Conservation (phyloP, 2,113 vertebrate genomes). For the Alosa alosa region DNA sequence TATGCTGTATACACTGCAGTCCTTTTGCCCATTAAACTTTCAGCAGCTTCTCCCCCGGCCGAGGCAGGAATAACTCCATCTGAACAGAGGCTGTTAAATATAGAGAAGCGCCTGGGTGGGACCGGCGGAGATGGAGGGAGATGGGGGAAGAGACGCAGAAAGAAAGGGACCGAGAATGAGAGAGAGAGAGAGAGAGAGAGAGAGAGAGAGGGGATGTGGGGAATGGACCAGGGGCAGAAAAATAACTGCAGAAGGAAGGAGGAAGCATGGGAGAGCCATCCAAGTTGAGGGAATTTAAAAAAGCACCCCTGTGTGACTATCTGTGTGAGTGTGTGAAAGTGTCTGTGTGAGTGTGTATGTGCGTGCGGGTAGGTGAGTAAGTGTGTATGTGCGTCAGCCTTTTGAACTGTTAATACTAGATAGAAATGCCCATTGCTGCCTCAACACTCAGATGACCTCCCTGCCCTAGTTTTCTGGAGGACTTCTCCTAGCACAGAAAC, state of each 20-base stretch:
- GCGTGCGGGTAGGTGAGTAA: background rate
- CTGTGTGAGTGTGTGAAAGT: background rate
- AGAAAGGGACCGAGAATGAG: background rate
- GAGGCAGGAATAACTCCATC: constrained; percentile 71
- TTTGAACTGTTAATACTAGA: constrained; percentile 2
- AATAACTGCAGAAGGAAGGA: background rate
- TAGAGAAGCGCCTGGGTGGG: constrained; percentile 63
- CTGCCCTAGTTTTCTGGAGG: constrained; percentile 11
- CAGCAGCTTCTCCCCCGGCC: constrained; percentile 67
- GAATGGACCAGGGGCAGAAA: background rate
- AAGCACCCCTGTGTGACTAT: background rate
- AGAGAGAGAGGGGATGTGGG: background rate
- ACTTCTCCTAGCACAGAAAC: constrained; percentile 7
- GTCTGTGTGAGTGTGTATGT: background rate
- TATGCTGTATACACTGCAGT: constrained; percentile 62
- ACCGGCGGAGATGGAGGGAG: constrained; percentile 46
- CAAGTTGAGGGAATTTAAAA: background rate
- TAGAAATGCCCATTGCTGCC: background rate
- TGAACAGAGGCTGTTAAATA: constrained; percentile 73
- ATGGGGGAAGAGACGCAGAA: constrained; percentile 25
- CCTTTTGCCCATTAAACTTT: constrained; percentile 73
- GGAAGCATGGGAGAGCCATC: background rate
- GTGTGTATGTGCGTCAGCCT: background rate
- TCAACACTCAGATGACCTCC: constrained; percentile 6
- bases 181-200: constrained; percentile 3